Percentiles rank a stretch among this genome's conserved stretches.
Conservation (phyloP, 2,888 invertebrate genomes). For the Hypena proboscidalis region DNA sequence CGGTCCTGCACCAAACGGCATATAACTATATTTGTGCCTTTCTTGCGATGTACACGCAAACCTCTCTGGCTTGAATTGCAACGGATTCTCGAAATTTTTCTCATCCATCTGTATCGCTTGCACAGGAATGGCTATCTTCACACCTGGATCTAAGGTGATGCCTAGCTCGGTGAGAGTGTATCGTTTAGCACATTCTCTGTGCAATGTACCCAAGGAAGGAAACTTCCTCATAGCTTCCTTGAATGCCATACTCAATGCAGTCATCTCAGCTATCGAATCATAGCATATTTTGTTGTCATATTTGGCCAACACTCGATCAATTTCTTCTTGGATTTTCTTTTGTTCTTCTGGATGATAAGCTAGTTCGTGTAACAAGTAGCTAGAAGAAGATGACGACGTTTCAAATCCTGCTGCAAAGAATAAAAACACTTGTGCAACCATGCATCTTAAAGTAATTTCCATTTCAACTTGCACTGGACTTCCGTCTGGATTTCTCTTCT, state of each 20-base stretch:
- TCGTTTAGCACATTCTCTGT: conserved; percentile 55
- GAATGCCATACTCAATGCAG: conserved; percentile 53
- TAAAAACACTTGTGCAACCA: conserved; percentile 64
- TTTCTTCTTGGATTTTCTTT: conserved; percentile 60
- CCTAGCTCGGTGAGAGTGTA: conserved; percentile 54
- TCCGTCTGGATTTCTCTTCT: conserved; percentile 54
- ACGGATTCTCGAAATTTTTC: conserved; percentile 61
- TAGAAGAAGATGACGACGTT: conserved; percentile 73
- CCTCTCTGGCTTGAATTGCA: conserved; percentile 58
- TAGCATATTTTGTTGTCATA: conserved; percentile 62
- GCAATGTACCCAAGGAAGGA: conserved; percentile 58
- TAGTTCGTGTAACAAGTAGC: conserved; percentile 65
- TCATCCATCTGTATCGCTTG: conserved; percentile 66
- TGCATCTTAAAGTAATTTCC: conserved; percentile 52
- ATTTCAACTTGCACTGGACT: conserved; percentile 51
- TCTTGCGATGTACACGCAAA: conserved; percentile 44
- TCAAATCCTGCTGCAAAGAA: conserved; percentile 79
- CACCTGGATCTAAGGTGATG: conserved; percentile 62
- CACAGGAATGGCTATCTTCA: conserved; percentile 61
- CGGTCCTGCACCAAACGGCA: conserved; percentile 69
- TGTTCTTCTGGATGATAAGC: conserved; percentile 71
- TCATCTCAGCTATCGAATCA: conserved; percentile 63
- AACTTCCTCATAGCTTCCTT: conserved; percentile 65
- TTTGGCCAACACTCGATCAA: conserved; percentile 60
- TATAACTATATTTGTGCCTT: conserved; percentile 50